Percentiles rank a stretch among this genome's conserved stretches.
These are phyloP conservation scores for Drosophila subobscura DNA, from an alignment of 1,140 invertebrate species.

Conservation along the genomic window DNA sequence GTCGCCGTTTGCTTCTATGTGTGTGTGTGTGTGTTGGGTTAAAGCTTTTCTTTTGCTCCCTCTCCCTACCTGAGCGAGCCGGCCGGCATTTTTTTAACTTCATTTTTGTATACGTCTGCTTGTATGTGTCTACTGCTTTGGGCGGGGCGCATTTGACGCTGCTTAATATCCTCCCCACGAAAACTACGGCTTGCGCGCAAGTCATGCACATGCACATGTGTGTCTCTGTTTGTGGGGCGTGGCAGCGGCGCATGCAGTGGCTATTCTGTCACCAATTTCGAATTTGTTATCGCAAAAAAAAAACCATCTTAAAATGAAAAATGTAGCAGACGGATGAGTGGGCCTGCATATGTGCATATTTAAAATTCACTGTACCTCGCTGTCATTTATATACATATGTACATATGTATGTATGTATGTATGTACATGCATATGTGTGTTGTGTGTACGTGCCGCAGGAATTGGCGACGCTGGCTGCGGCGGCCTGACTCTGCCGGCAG, in stretches of 20 bases:
- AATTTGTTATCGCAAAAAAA: neutral
- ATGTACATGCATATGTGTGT: constrained; percentile 4
- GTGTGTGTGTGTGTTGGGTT: constrained; percentile 29
- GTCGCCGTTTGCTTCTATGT: constrained; percentile 36
- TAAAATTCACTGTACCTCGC: constrained; percentile 1
- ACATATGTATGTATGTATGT: neutral
- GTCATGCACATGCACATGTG: constrained; percentile 21
- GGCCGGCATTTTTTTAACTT: constrained; percentile 44
- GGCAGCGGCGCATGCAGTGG: neutral
- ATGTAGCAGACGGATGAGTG: too few relatives aligned
- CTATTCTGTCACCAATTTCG: neutral
- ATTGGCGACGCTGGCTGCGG: constrained; percentile 7
- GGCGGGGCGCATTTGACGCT: constrained; percentile 63
- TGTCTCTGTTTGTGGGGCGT: neutral
- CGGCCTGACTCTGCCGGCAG: neutral
- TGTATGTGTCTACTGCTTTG: constrained; percentile 39
- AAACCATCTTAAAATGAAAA: too few relatives aligned
- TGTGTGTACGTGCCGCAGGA: constrained; percentile 38
- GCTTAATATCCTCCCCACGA: constrained; percentile 66
- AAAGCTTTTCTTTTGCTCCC: constrained; percentile 6
- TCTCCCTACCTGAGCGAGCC: constrained; percentile 4
- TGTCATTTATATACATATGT: neutral
- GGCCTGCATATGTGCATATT: too few relatives aligned
- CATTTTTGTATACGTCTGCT: constrained; percentile 21
- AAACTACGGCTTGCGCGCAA: constrained; percentile 34